phyloP scores from a whole-genome alignment of 2,888 invertebrate genomes.

The Abrostola tripartita region DNA sequence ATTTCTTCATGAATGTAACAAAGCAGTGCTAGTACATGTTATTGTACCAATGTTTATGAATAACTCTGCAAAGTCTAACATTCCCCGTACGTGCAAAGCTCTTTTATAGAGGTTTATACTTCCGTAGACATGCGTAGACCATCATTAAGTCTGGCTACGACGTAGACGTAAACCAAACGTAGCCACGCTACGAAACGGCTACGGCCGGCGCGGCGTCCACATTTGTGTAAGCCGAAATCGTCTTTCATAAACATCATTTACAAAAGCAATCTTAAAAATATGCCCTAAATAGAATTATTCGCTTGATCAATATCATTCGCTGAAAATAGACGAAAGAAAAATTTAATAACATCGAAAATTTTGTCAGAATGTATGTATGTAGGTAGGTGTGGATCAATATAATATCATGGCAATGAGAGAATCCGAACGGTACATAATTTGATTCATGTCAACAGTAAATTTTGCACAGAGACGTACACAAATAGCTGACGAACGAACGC shows the following conservation, averaged over 20 bases:
- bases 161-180: neutral
- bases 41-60: no score
- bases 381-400: constrained; percentile 36
- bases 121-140: constrained; percentile 9
- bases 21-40: no score
- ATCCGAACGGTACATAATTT: constrained; percentile 44
- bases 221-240: neutral
- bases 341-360: constrained; percentile 14
- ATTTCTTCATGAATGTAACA: no score
- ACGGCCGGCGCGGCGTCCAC: neutral
- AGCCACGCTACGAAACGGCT: neutral
- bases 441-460: constrained; percentile 53
- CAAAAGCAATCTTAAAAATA: constrained; percentile 29
- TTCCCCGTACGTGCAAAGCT: no score
- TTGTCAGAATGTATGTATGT: constrained; percentile 29
- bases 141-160: neutral
- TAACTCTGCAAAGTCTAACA: no score
- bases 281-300: constrained; percentile 34
- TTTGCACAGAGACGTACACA: constrained; percentile 41
- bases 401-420: constrained; percentile 35
- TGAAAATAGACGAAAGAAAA: constrained; percentile 9
- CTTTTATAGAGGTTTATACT: neutral
- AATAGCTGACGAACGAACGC: constrained; percentile 36
- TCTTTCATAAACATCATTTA: neutral
- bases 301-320: constrained; percentile 37